A percentile compares a stretch with the other conserved stretches of the same genome.
Conservation (phyloP, 37 sponge, comb jelly and placozoan genomes). For the Geodia barretti region DNA sequence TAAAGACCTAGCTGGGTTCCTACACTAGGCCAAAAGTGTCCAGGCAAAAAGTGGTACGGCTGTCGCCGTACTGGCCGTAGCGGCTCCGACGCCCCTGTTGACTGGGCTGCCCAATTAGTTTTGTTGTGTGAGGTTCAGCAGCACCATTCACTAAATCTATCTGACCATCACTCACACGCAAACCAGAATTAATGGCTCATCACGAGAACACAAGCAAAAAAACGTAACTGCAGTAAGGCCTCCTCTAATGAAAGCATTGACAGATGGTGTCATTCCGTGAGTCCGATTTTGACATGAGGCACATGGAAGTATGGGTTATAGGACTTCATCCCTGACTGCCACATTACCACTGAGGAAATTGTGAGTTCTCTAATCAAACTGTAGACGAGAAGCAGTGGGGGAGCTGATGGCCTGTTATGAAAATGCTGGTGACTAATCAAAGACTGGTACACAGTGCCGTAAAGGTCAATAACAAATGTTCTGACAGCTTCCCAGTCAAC, state of each 20-base stretch:
- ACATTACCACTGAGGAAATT: neutral
- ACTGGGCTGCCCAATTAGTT: neutral
- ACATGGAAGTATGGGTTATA: no score
- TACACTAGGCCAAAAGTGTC: no score
- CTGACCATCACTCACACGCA: conserved; percentile 10
- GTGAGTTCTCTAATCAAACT: no score
- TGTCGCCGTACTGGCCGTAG: no score
- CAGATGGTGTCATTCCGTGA: neutral
- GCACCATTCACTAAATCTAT: neutral
- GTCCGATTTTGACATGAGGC: neutral
- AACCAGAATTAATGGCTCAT: neutral
- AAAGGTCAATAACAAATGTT: no score
- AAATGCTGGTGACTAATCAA: no score
- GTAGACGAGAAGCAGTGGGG: neutral
- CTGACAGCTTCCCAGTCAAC: no score
- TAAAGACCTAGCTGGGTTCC: no score
- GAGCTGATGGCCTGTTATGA: neutral
- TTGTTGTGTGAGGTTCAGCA: neutral
- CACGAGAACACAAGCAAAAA: neutral
- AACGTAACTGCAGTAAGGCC: neutral
- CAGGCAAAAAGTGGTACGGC: no score
- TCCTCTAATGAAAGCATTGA: conserved; percentile 12
- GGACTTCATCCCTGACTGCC: no score
- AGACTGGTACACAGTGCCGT: no score
- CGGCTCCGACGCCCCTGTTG: no score